Evolutionary conservation across 2,797 vertebrate species (phyloP).

Genomic region (Aldrovandia affinis): DNA sequence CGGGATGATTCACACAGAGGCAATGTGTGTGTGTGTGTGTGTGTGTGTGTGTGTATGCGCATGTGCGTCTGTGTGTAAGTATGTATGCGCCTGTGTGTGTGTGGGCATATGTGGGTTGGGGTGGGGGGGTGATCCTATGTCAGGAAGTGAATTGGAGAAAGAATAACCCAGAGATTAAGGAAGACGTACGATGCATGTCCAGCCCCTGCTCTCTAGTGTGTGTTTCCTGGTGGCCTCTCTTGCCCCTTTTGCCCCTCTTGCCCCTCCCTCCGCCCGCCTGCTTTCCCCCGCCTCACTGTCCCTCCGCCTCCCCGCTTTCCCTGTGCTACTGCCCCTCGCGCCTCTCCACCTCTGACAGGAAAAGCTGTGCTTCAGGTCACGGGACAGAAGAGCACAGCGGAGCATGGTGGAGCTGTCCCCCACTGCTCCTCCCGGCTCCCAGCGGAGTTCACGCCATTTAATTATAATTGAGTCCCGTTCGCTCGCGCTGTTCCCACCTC

Average conservation of each 20-base stretch:
- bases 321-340: too few species aligned
- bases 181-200: slow-evolving; percentile 31
- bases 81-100: slow-evolving; percentile 16
- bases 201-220: neutral
- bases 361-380: slow-evolving; percentile 23
- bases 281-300: too few species aligned
- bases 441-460: neutral
- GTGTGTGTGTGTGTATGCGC: neutral
- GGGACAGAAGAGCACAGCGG: slow-evolving; percentile 16
- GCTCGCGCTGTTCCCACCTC: neutral
- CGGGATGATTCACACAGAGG: neutral
- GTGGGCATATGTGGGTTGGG: slow-evolving; percentile 35
- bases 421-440: neutral
- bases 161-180: slow-evolving; percentile 35
- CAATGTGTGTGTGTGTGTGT: neutral
- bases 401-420: slow-evolving; percentile 25
- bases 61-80: slow-evolving; percentile 7
- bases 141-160: slow-evolving; percentile 31
- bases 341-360: slow-evolving; percentile 28
- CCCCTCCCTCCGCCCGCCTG: too few species aligned
- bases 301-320: too few species aligned
- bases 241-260: too few species aligned
- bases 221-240: slow-evolving; percentile 34
- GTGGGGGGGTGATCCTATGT: slow-evolving; percentile 34
- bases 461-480: neutral